Percentiles rank a stretch among this genome's conserved stretches.
Conservation (phyloP, 1,140 invertebrate species). For the Magallana angulata region DNA sequence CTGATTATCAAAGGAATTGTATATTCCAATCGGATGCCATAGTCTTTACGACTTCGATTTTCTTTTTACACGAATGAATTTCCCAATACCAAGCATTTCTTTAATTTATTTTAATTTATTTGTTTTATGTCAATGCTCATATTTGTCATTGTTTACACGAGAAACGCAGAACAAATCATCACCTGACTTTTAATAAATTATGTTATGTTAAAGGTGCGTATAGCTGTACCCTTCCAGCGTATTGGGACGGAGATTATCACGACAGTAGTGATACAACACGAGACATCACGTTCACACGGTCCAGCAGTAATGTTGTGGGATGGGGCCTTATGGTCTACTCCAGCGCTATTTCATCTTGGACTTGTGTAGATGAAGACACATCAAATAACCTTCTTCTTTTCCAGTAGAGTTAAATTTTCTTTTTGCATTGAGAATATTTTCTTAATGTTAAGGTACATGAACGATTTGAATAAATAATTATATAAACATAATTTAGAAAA, state of each 20-base stretch:
- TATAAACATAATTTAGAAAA: no score
- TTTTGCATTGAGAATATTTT: no score
- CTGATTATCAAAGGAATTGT: no score
- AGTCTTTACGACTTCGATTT: no score
- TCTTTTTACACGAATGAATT: no score
- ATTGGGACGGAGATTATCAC: conserved; percentile 39
- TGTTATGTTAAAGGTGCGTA: background rate
- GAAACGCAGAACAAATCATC: background rate
- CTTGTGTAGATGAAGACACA: conserved; percentile 28
- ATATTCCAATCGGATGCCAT: no score
- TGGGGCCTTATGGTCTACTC: conserved; percentile 16
- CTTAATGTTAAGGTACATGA: no score
- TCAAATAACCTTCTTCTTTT: conserved; percentile 39
- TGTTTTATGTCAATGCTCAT: no score
- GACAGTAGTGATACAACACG: conserved; percentile 33
- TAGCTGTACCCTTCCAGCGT: background rate
- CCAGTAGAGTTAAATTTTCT: background rate
- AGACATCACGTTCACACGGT: background rate
- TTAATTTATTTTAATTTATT: no score
- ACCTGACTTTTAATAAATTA: background rate
- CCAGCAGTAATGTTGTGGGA: background rate
- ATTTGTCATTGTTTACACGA: background rate
- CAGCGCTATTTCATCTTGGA: conserved; percentile 9
- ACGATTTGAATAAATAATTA: no score
- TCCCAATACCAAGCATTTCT: no score